Conservation (phyloP, 2,113 vertebrate species). For the Arizona elegans region DNA sequence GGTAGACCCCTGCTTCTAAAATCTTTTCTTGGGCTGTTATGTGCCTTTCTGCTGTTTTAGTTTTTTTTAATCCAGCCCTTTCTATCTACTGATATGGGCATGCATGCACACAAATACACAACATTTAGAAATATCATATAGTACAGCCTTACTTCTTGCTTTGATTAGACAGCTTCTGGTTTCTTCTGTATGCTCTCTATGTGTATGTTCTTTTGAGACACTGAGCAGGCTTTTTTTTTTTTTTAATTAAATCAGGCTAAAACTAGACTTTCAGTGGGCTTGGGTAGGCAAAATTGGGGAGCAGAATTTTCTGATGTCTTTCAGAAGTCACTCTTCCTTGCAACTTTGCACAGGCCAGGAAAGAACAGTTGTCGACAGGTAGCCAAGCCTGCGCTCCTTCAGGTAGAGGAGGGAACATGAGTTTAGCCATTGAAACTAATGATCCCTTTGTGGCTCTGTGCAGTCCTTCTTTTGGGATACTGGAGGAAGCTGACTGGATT, state of each 20-base stretch:
- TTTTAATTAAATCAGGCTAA: background rate
- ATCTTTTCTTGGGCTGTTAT: background rate
- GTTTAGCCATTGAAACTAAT: background rate
- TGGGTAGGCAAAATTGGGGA: background rate
- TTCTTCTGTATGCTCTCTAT: background rate
- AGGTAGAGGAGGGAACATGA: background rate
- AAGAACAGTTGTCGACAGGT: background rate
- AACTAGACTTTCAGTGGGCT: background rate
- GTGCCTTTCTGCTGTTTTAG: background rate
- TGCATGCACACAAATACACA: background rate
- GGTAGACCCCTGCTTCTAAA: background rate
- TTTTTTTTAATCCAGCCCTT: background rate
- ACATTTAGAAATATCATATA: background rate
- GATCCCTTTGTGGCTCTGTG: background rate
- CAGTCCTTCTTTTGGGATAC: background rate
- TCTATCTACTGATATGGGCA: background rate
- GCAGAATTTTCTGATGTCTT: background rate
- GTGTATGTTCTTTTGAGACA: background rate
- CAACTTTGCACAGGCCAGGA: background rate
- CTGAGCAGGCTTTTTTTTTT: background rate
- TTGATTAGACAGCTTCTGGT: background rate
- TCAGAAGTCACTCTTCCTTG: background rate
- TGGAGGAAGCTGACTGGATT: background rate
- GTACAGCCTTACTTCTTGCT: background rate
- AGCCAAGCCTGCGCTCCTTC: background rate